Percentiles rank a stretch among this genome's conserved stretches.
phyloP scores from a whole-genome alignment of 2,797 vertebrate species.

The Aphelocoma californica region DNA sequence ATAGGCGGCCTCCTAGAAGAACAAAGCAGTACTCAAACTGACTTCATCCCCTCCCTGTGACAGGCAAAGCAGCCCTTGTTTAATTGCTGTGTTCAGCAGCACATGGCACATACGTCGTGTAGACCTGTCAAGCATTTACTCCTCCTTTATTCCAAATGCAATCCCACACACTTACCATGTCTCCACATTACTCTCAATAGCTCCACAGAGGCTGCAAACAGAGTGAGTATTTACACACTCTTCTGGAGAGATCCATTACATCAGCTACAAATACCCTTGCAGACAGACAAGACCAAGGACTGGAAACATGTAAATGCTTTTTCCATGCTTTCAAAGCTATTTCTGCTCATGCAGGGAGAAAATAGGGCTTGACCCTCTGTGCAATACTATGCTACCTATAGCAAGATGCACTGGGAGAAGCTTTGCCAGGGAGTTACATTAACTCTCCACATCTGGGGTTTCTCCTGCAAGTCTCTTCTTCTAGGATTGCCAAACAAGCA shows the following conservation, averaged over 20 bases:
- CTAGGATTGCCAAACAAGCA: neutral
- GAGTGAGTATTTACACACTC: constrained; percentile 18
- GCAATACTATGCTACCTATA: neutral
- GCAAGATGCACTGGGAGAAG: neutral
- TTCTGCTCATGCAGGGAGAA: neutral
- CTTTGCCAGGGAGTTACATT: neutral
- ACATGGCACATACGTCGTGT: neutral
- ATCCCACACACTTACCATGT: constrained; percentile 39
- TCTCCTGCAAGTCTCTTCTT: neutral
- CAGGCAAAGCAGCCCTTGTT: constrained; percentile 60
- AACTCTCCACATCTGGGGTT: neutral
- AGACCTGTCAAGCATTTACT: constrained; percentile 60
- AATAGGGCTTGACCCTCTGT: neutral
- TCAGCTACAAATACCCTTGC: constrained; percentile 38
- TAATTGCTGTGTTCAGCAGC: constrained; percentile 64
- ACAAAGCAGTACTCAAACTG: constrained; percentile 42
- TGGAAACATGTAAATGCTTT: constrained; percentile 7
- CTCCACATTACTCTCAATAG: constrained; percentile 37
- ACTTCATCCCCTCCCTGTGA: constrained; percentile 46
- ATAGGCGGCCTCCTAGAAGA: constrained; percentile 9
- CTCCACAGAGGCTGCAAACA: constrained; percentile 59
- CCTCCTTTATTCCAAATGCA: constrained; percentile 48
- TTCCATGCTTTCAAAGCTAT: constrained; percentile 1
- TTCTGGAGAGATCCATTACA: constrained; percentile 59
- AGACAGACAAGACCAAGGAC: constrained; percentile 57